Evolutionary conservation across 2,888 invertebrate genomes (phyloP).

Genomic region (Aphelenchoides bicaudatus): DNA sequence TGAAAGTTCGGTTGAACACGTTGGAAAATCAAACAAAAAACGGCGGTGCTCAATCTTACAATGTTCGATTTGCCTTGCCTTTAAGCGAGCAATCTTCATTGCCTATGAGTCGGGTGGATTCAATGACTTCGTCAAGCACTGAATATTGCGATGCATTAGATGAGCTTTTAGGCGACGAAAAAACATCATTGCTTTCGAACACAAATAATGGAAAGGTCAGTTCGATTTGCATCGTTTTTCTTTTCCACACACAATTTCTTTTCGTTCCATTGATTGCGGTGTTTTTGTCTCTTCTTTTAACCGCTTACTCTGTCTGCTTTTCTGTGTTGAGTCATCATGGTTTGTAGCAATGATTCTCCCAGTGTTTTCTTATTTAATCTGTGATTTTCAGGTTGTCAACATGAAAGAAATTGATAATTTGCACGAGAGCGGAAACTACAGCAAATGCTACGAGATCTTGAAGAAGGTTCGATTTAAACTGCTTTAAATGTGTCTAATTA

Average conservation of each 20-base stretch:
- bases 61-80: too few relatives aligned
- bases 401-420: slow-evolving; percentile 33
- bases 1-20: background rate
- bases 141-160: slow-evolving; percentile 29
- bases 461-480: slow-evolving; percentile 32
- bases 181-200: slow-evolving; percentile 19
- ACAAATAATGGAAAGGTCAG: too few relatives aligned
- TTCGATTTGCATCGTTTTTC: too few relatives aligned
- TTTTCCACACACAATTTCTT: too few relatives aligned
- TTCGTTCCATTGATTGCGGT: too few relatives aligned
- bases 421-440: slow-evolving; percentile 30
- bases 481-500: background rate
- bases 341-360: too few relatives aligned
- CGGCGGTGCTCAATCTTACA: background rate
- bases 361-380: background rate
- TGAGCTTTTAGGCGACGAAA: slow-evolving; percentile 16
- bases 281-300: too few relatives aligned
- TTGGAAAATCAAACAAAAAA: background rate
- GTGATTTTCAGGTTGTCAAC: slow-evolving; percentile 24
- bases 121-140: slow-evolving; percentile 21
- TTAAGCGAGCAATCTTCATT: too few relatives aligned
- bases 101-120: slow-evolving; percentile 19
- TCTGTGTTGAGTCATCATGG: too few relatives aligned
- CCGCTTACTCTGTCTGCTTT: too few relatives aligned
- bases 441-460: slow-evolving; percentile 37